Evolutionary conservation across 2,113 vertebrate species (phyloP).

Genomic region (Balaenoptera acutorostrata): DNA sequence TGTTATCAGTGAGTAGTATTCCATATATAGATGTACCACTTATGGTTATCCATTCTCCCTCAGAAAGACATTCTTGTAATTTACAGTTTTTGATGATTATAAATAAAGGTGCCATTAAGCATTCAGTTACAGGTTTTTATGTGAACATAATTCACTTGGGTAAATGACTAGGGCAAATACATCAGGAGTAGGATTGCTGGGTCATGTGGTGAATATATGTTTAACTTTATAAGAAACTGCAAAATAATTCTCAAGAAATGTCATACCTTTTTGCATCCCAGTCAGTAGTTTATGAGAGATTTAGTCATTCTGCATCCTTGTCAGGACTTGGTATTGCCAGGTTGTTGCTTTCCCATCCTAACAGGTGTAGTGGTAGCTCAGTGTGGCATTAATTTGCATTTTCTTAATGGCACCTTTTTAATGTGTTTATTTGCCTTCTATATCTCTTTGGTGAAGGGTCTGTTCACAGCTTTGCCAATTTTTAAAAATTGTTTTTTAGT

Average conservation of each 20-base stretch:
- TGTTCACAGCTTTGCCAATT: too few species aligned
- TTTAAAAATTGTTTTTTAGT: too few species aligned
- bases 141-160: neutral
- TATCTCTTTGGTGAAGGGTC: too few species aligned
- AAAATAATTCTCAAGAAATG: neutral
- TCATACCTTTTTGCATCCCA: neutral
- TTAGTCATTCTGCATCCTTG: neutral
- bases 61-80: too few species aligned
- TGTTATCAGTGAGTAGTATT: too few species aligned
- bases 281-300: neutral
- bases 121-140: neutral
- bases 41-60: too few species aligned
- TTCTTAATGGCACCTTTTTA: too few species aligned
- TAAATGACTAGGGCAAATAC: neutral
- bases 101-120: neutral
- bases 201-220: neutral
- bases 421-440: too few species aligned
- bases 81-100: neutral
- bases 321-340: neutral
- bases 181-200: neutral
- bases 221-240: neutral
- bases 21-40: too few species aligned
- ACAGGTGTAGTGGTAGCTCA: neutral
- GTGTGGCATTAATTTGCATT: too few species aligned
- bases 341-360: neutral